Evolutionary conservation across 2,888 invertebrate genomes (phyloP).

Genomic region (Reticulitermes lucifugus): DNA sequence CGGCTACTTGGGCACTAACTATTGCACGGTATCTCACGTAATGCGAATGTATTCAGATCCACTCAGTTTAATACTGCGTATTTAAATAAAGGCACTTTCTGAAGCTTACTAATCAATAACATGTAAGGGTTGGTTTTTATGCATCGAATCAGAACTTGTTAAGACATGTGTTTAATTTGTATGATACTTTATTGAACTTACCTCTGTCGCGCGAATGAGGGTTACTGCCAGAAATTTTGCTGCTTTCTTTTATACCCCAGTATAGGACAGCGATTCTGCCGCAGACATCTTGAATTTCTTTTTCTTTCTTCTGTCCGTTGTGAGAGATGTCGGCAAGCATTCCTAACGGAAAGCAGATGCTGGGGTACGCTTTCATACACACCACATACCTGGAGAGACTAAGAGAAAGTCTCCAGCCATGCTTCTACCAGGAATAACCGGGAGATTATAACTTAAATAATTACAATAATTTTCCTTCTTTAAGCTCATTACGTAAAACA

Average conservation of each 20-base stretch:
- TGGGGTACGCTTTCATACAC: not conserved
- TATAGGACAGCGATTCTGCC: not conserved
- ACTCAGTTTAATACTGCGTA: too few relatives aligned
- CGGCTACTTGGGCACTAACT: too few relatives aligned
- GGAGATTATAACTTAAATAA: not conserved
- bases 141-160: not conserved
- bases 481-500: too few relatives aligned
- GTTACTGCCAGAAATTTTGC: not conserved
- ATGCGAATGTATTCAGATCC: too few relatives aligned
- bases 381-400: slow-evolving; percentile 7
- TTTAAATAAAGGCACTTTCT: too few relatives aligned
- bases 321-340: slow-evolving; percentile 7
- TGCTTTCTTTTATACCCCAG: not conserved
- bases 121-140: not conserved
- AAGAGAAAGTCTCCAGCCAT: slow-evolving; percentile 18
- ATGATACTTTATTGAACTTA: not conserved
- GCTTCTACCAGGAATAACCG: not conserved
- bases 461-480: too few relatives aligned
- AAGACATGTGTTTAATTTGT: not conserved
- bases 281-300: slow-evolving; percentile 33
- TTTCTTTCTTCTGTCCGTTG: slow-evolving; percentile 25
- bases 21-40: too few relatives aligned
- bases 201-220: not conserved
- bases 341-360: slow-evolving; percentile 3
- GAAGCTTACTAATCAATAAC: not conserved